Base-by-base conservation (phyloP, 2,113 vertebrate genomes). In the Hypanus sabinus region DNA sequence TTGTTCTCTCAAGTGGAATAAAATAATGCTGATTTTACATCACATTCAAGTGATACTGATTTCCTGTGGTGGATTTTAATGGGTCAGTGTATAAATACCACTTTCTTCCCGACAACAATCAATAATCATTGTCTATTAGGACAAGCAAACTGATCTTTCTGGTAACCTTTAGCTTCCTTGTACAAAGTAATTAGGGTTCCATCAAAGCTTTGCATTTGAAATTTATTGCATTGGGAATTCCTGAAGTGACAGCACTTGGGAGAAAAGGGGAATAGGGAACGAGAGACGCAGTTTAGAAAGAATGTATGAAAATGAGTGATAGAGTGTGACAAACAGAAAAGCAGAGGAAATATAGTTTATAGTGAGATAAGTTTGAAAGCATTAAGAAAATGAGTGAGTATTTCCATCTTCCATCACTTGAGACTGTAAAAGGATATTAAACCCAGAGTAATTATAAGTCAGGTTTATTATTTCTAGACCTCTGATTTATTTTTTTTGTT, bases 151-250 rank as follows among this genome's bases (percentile, higher is more conserved):
- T 88, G 85, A 88, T 88, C 85, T 33, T 65, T 90, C 85, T 30
- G 12, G 62, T 90, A 65, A 90, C 60, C 57, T 90, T 90, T 65
- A 65, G 60, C 57, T 90, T 90, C 85, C 85, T 90, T n/a, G n/a
- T 18, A n/a, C n/a, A n/a, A n/a, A n/a, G n/a, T n/a, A 90, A 65
- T 30, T 88, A 88, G 16, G 18, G 27, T 88, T 88, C 30, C 57
- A 33, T n/a, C 14, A 62, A 55, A 60, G 83, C 27, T 62, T 62
- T 14, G 16, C 85, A 65, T 90, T 90, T 68, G 27, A 16, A 68
- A 65, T 90, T 18, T 68, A 30, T 62, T 90, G 24, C 60, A 20
- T 57, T 60, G 11, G 85, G 65, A 65, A 20, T 90, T 1, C 14
- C 57, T n/a, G 30, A 16, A 68, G 60, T 20, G 85, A 20, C 85